Conservation (phyloP, 2,113 vertebrate genomes). For the Lagopus muta region DNA sequence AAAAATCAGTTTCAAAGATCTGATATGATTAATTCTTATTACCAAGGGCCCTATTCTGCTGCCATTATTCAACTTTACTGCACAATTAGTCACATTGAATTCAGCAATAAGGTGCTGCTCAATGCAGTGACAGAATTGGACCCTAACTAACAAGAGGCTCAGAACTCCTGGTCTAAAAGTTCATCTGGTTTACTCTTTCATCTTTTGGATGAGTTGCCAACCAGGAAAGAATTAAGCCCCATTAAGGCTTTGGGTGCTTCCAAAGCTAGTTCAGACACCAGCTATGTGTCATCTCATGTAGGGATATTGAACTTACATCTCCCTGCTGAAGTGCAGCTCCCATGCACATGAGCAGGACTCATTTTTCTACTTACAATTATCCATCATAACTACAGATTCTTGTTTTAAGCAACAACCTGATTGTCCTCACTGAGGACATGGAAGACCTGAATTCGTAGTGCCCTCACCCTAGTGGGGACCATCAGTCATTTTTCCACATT, state of each 20-base stretch:
- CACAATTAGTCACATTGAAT: conserved; percentile 20
- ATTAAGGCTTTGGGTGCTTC: neutral
- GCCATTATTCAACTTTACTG: conserved; percentile 49
- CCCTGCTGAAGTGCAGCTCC: neutral
- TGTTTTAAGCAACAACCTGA: neutral
- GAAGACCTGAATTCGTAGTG: neutral
- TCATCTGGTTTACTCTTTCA: neutral
- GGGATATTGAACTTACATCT: neutral
- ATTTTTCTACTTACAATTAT: neutral
- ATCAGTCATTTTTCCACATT: neutral
- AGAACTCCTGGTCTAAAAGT: neutral
- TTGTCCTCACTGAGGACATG: neutral
- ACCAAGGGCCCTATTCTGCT: conserved; percentile 57
- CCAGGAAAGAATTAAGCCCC: neutral
- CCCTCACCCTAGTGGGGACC: neutral
- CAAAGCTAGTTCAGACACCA: neutral
- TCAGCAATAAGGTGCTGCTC: neutral
- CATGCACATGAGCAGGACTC: fast-evolving
- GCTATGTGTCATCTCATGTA: neutral
- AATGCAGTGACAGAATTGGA: neutral
- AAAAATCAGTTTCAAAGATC: conserved; percentile 52
- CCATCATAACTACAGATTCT: neutral
- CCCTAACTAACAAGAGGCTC: neutral
- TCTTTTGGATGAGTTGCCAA: neutral
- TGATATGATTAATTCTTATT: conserved; percentile 67